Conservation (phyloP, 92 coral and sea anemone genomes). For the Ricordea florida region DNA sequence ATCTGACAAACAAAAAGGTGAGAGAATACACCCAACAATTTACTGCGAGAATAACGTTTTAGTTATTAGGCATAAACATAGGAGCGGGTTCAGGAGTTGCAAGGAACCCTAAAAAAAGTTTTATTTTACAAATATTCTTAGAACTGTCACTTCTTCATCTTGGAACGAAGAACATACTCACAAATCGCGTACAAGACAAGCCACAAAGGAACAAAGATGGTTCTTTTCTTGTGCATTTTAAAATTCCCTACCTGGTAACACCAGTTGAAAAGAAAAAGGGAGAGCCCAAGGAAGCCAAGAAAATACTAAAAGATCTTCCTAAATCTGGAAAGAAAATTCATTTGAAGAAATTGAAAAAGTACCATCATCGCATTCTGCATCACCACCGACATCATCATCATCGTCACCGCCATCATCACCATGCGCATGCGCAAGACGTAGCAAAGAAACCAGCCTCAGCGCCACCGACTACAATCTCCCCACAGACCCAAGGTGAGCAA, state of each 20-base stretch:
- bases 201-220: slow-evolving; percentile 80
- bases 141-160: slow-evolving; percentile 83
- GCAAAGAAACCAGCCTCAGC: neutral
- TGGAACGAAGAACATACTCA: slow-evolving; percentile 55
- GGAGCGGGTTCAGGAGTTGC: too few species aligned
- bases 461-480: slow-evolving; percentile 5
- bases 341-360: slow-evolving; percentile 23
- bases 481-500: slow-evolving; percentile 12
- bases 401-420: slow-evolving; percentile 9
- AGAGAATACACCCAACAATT: neutral
- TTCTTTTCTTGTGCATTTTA: slow-evolving; percentile 79
- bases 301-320: slow-evolving; percentile 21
- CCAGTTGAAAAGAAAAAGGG: slow-evolving; percentile 61
- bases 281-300: slow-evolving; percentile 13
- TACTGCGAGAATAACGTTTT: neutral
- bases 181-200: slow-evolving; percentile 26
- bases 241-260: slow-evolving; percentile 86
- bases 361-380: slow-evolving; percentile 36
- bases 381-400: slow-evolving; percentile 36
- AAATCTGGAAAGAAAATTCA: slow-evolving; percentile 18
- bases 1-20: slow-evolving; percentile 74
- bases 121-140: neutral
- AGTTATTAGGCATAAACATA: too few species aligned
- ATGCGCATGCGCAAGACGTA: slow-evolving; percentile 14
- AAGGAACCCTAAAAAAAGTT: neutral